Evolutionary conservation across 2,113 vertebrate species (phyloP).

Genomic region (Harpagus bidentatus): DNA sequence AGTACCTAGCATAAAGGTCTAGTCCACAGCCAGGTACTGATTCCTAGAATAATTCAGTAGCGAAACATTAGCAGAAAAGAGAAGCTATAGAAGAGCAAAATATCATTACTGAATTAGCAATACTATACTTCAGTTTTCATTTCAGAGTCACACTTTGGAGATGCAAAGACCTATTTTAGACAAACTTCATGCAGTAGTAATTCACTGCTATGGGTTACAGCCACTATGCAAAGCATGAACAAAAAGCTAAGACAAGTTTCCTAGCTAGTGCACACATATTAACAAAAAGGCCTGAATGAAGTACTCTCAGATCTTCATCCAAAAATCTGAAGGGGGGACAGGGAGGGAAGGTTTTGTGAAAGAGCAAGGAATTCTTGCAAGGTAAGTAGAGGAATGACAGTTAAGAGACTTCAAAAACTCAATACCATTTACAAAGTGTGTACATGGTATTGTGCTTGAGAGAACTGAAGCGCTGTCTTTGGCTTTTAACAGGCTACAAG

Average conservation of each 20-base stretch:
- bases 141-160: neutral
- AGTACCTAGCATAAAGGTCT: neutral
- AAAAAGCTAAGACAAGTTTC: neutral
- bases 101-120: neutral
- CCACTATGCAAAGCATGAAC: neutral
- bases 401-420: neutral
- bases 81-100: neutral
- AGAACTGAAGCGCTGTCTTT: neutral
- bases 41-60: neutral
- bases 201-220: neutral
- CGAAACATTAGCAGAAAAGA: neutral
- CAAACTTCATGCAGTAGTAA: neutral
- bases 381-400: neutral
- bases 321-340: neutral
- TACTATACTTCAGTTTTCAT: neutral
- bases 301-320: neutral
- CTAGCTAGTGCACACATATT: neutral
- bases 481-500: neutral
- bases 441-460: neutral
- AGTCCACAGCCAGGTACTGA: neutral
- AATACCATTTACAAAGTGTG: neutral
- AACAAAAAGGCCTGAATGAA: neutral
- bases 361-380: neutral
- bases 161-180: neutral
- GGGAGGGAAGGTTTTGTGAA: neutral